Percentiles rank a stretch among this genome's conserved stretches.
Conservation (phyloP, 2,113 vertebrate genomes). For the Mionectes macconnelli region DNA sequence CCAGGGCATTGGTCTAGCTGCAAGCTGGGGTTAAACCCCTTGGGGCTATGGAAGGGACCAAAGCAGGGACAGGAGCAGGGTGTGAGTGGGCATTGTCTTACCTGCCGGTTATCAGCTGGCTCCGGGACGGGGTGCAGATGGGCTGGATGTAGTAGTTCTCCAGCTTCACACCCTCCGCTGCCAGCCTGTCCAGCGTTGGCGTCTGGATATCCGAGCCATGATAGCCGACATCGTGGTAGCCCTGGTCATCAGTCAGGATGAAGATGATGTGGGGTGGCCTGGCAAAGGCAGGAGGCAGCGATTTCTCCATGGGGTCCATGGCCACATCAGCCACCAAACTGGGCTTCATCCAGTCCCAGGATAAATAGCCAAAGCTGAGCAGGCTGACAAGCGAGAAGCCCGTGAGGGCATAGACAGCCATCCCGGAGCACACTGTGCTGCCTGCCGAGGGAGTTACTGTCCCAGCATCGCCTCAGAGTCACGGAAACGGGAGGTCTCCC, state of each 20-base stretch:
- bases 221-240: conserved; percentile 94
- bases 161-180: conserved; percentile 91
- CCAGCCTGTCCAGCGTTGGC: conserved; percentile 89
- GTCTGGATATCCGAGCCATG: conserved; percentile 93
- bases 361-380: conserved; percentile 92
- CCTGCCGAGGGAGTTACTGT: neutral
- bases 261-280: conserved; percentile 92
- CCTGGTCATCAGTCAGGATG: conserved; percentile 96
- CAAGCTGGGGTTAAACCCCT: neutral
- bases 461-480: neutral
- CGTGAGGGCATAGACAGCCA: conserved; percentile 86
- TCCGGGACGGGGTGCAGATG: conserved; percentile 95
- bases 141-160: conserved; percentile 98
- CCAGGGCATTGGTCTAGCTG: neutral
- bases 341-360: conserved; percentile 91
- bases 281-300: conserved; percentile 26
- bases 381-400: conserved; percentile 92
- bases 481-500: neutral
- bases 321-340: conserved; percentile 82
- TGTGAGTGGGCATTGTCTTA: conserved; percentile 56
- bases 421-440: neutral
- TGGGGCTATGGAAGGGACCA: neutral
- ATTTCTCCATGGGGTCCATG: conserved; percentile 41
- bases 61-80: rapidly evolving
- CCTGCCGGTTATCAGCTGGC: conserved; percentile 97